Base-by-base conservation (phyloP, 2,113 vertebrate genomes). In the Alces alces region DNA sequence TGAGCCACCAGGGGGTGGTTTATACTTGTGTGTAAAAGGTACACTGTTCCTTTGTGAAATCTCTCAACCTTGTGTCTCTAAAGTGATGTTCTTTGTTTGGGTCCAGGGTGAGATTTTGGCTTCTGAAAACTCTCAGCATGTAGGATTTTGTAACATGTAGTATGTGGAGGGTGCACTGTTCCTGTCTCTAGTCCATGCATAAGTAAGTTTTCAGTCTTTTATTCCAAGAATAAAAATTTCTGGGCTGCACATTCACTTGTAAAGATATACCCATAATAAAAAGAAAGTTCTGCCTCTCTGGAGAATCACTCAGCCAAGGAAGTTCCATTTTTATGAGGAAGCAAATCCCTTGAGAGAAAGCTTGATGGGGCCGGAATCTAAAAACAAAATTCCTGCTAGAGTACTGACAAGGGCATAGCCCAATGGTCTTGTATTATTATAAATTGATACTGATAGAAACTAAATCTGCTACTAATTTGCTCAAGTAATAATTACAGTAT, bases 251-350 rank as follows among this genome's bases (percentile, higher is more conserved):
- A 23, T 96, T 96, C 36, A 28, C 55, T 73, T 79, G 27, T 92
- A 97, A 97, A 97, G 83, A 79, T 86, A 91, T 97, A 78, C 57
- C 54, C 61, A 93, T 95, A 86, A 91, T 94, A 95, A 97, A 96
- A 82, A 83, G 66, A 79, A 88, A 79, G 36, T 70, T 89, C 43
- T 84, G 15, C 27, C 33, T 95, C 91, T 83, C 95, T 47, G 33
- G 86, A 94, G 96, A 94, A 57, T 95, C 91, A 91, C 58, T 91
- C 60, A 96, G 78, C 66, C 88, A 84, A 94, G 82, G 50, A 94
- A 97, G 92, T 96, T 95, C 50, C 82, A 80, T 86, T 97, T 97
- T 97, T 86, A 91, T 97, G 83, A 96, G 82, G 43, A 97, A 92
- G 50, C 21, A 33, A 21, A 11, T 94, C 82, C 93, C 91, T 79